These are phyloP conservation scores for Lycocorax pyrrhopterus DNA, from an alignment of 2,113 vertebrate genomes.

Conservation along the genomic window DNA sequence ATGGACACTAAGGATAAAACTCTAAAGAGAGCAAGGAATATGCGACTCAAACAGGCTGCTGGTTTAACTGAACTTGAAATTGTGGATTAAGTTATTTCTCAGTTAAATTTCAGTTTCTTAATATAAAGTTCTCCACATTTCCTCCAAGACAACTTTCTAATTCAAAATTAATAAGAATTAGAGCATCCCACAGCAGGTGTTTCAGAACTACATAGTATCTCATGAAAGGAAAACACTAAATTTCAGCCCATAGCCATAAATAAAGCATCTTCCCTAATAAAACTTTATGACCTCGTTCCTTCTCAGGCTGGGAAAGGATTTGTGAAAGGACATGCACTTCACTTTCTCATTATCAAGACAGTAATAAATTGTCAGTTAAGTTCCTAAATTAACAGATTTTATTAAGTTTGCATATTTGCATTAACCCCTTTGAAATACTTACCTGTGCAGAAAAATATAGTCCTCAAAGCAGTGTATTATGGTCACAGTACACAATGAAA, in stretches of 20 bases:
- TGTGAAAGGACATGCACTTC: not conserved
- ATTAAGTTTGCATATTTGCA: not conserved
- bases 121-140: not conserved
- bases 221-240: not conserved
- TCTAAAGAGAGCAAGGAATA: not conserved
- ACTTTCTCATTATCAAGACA: not conserved
- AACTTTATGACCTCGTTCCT: not conserved
- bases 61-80: not conserved
- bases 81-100: not conserved
- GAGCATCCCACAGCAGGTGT: not conserved
- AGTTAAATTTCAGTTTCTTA: not conserved
- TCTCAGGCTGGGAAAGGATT: not conserved
- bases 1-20: not conserved
- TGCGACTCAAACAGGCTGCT: not conserved
- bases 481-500: not conserved
- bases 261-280: not conserved
- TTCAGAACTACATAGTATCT: not conserved
- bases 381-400: not conserved
- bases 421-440: not conserved
- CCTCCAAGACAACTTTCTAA: not conserved
- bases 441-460: not conserved
- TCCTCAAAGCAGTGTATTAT: not conserved
- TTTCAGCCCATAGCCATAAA: not conserved
- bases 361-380: not conserved
- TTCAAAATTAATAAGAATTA: not conserved